A percentile compares a stretch with the other conserved stretches of the same genome.
Evolutionary conservation across 2,888 invertebrate species (phyloP).

Genomic region (Spodoptera picta): DNA sequence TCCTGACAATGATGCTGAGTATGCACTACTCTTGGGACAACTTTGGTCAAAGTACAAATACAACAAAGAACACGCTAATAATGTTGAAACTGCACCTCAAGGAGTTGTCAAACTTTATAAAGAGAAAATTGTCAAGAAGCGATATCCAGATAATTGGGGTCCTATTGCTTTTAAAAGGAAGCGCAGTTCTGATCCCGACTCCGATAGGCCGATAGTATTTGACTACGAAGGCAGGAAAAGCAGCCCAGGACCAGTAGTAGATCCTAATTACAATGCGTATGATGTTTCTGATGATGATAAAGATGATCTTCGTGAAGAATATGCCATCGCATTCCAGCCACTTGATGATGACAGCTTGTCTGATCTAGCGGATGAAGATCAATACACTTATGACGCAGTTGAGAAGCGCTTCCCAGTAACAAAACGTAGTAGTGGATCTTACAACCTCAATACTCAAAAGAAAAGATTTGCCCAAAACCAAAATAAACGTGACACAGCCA

Average conservation of each 20-base stretch:
- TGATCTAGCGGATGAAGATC: constrained; percentile 80
- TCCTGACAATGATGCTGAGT: constrained; percentile 84
- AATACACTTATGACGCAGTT: constrained; percentile 77
- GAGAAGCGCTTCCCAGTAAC: constrained; percentile 91
- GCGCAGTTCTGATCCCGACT: constrained; percentile 78
- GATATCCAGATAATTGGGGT: constrained; percentile 84
- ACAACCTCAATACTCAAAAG: constrained; percentile 68
- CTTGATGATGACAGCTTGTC: constrained; percentile 80
- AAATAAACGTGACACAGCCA: constrained; percentile 73
- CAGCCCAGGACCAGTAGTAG: constrained; percentile 62
- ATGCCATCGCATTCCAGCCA: constrained; percentile 85
- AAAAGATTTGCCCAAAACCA: constrained; percentile 74
- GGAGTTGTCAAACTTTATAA: constrained; percentile 84
- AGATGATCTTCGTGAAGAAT: constrained; percentile 83
- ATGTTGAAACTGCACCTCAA: constrained; percentile 75
- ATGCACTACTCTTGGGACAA: constrained; percentile 86
- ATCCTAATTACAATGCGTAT: constrained; percentile 76
- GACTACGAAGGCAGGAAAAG: constrained; percentile 75
- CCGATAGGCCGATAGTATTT: constrained; percentile 63
- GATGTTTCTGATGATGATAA: constrained; percentile 79
- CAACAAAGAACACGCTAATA: constrained; percentile 74
- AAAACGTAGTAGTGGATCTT: constrained; percentile 89
- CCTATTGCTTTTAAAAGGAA: constrained; percentile 86
- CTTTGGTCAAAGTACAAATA: constrained; percentile 89
- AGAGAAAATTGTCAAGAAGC: constrained; percentile 83